A percentile compares a stretch with the other conserved stretches of the same genome.
phyloP scores from a whole-genome alignment of 2,888 invertebrate species.

The Tanypteryx hageni region DNA sequence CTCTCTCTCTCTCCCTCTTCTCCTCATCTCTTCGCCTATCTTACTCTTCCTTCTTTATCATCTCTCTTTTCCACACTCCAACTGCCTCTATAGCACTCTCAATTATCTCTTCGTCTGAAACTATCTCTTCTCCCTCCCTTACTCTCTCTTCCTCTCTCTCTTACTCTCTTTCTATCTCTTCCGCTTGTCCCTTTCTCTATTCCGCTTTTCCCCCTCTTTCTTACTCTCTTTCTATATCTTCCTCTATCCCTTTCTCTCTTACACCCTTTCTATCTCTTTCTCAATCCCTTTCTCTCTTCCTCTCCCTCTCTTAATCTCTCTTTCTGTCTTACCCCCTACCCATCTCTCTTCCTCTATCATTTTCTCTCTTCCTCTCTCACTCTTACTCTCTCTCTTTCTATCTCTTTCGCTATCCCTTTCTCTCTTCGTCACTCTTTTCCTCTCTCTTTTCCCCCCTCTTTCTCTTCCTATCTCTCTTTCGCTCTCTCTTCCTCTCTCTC shows the following conservation, averaged over 20 bases:
- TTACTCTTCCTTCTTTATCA: no score
- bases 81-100: no score
- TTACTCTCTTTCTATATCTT: background rate
- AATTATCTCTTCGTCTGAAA: no score
- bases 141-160: no score
- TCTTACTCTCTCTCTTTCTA: background rate
- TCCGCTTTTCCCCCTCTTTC: background rate
- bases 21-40: no score
- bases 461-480: background rate
- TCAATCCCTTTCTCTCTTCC: background rate
- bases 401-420: background rate
- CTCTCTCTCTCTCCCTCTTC: no score
- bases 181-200: no score
- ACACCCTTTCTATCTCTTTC: no score
- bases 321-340: background rate
- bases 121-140: no score
- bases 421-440: background rate
- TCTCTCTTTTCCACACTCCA: no score
- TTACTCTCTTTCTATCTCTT: no score
- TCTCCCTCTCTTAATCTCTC: background rate
- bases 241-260: background rate
- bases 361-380: background rate
- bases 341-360: background rate
- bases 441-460: background rate
- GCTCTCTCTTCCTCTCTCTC: background rate